A percentile compares a stretch with the other conserved stretches of the same genome.
These are phyloP conservation scores for Pentamera pediparva DNA, from an alignment of 53 echinoderm and acorn worm genomes.

Conservation along the genomic window DNA sequence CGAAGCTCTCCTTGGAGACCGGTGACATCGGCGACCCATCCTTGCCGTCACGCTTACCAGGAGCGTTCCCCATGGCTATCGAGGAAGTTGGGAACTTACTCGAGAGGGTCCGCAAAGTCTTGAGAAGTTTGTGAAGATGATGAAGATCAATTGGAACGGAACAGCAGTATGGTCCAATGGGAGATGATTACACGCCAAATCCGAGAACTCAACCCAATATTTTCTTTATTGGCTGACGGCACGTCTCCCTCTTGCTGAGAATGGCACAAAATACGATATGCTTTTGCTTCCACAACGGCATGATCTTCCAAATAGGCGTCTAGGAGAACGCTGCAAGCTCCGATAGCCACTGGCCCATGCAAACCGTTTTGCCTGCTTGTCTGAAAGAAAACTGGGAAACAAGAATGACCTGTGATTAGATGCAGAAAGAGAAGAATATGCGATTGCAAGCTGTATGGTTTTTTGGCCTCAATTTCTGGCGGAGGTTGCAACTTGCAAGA, in stretches of 20 bases:
- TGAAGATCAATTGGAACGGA: no score
- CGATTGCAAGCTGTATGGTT: no score
- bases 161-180: no score
- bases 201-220: not conserved
- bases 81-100: not conserved
- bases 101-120: not conserved
- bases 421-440: no score
- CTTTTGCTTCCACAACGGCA: constrained; percentile 34
- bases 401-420: no score
- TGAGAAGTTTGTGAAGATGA: no score
- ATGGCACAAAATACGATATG: constrained; percentile 27
- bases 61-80: constrained; percentile 74
- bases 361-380: constrained; percentile 10
- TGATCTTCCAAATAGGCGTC: constrained; percentile 28
- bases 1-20: constrained; percentile 69
- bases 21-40: constrained; percentile 91
- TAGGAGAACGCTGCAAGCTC: constrained; percentile 19
- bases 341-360: constrained; percentile 22
- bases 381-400: not conserved
- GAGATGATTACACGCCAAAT: no score
- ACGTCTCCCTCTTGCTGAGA: constrained; percentile 15
- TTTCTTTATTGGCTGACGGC: constrained; percentile 30
- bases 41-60: constrained; percentile 80
- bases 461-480: no score
- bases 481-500: no score